A percentile compares a stretch with the other conserved stretches of the same genome.
These are phyloP conservation scores for Blastomussa wellsi DNA, from an alignment of 92 coral and sea anemone genomes.

Conservation along the genomic window DNA sequence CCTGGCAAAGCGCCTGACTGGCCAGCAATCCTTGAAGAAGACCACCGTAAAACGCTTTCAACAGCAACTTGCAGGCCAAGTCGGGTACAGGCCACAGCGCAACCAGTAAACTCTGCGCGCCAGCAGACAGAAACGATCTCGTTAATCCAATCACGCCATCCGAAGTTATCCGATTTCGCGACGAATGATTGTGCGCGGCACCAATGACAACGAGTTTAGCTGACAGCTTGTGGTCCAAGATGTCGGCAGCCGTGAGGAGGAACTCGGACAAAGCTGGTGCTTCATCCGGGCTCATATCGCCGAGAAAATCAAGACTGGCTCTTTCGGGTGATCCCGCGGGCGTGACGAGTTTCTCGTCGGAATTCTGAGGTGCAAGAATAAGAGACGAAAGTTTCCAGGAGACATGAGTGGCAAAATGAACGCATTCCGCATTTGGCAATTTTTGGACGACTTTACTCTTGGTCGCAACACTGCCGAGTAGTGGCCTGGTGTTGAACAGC, in stretches of 20 bases:
- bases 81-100: slow-evolving; percentile 99
- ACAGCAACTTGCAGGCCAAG: slow-evolving; percentile 88
- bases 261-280: slow-evolving; percentile 89
- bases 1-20: slow-evolving; percentile 97
- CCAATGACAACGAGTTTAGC: slow-evolving; percentile 93
- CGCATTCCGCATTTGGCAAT: slow-evolving; percentile 81
- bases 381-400: slow-evolving; percentile 98
- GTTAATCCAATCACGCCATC: slow-evolving; percentile 93
- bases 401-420: slow-evolving; percentile 97
- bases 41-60: slow-evolving; percentile 93
- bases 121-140: slow-evolving; percentile 91
- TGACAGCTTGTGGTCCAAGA: slow-evolving; percentile 76
- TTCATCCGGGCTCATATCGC: slow-evolving; percentile 77
- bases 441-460: slow-evolving; percentile 76
- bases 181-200: slow-evolving; percentile 90
- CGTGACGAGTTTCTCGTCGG: slow-evolving; percentile 55
- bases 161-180: slow-evolving; percentile 85
- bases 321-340: slow-evolving; percentile 59
- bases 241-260: slow-evolving; percentile 94
- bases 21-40: slow-evolving; percentile 87
- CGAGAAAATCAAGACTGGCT: slow-evolving; percentile 74
- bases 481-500: slow-evolving; percentile 87
- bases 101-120: slow-evolving; percentile 87
- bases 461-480: slow-evolving; percentile 81
- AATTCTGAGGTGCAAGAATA: slow-evolving; percentile 78